Conservation (phyloP, 2,888 invertebrate genomes). For the Erannis defoliaria region DNA sequence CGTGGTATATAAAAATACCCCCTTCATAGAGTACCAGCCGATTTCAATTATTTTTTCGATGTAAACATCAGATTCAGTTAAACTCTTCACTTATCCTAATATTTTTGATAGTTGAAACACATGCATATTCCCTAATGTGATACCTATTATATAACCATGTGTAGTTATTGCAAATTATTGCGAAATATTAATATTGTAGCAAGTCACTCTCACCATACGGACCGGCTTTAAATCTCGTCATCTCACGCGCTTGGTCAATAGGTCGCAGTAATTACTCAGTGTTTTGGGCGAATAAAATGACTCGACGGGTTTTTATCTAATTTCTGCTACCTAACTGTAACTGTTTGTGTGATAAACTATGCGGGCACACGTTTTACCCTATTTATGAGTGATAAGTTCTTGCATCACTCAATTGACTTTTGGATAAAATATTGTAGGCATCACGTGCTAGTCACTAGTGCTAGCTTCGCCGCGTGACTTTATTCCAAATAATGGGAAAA, state of each 20-base stretch:
- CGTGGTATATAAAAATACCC: no score
- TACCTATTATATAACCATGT: no score
- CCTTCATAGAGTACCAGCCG: no score
- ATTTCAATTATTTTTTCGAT: no score
- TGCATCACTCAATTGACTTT: constrained; percentile 13
- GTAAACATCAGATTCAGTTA: no score
- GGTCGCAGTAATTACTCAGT: constrained; percentile 32
- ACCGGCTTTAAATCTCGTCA: constrained; percentile 7
- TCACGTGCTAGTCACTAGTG: no score
- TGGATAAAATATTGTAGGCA: neutral
- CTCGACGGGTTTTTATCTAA: constrained; percentile 26
- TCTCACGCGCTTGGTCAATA: constrained; percentile 30
- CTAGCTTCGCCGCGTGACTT: no score
- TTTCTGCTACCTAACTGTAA: neutral
- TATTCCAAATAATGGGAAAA: no score
- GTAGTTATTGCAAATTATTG: constrained; percentile 3
- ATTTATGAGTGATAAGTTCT: constrained; percentile 9
- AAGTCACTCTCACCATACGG: constrained; percentile 22
- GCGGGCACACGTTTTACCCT: constrained; percentile 22
- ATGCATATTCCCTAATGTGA: no score
- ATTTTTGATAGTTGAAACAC: no score
- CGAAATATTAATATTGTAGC: constrained; percentile 1
- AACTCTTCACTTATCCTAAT: no score
- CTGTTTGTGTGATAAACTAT: constrained; percentile 18
- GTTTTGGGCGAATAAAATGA: constrained; percentile 34